phyloP scores from a whole-genome alignment of 2,113 vertebrate species.

The Bettongia penicillata region DNA sequence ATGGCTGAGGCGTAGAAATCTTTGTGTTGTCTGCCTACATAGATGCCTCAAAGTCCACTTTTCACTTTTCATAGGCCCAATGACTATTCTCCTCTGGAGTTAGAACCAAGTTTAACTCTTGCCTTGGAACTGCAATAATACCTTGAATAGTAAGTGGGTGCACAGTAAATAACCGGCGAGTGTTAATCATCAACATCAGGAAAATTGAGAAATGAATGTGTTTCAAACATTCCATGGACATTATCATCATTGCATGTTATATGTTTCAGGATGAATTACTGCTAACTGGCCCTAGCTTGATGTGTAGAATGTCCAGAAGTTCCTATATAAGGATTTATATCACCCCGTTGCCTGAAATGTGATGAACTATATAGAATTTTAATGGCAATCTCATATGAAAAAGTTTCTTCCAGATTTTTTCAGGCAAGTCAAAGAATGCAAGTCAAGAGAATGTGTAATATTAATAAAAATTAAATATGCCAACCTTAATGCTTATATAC shows the following conservation, averaged over 20 bases:
- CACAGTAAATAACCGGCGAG: conserved; percentile 3
- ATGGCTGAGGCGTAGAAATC: neutral
- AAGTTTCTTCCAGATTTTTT: neutral
- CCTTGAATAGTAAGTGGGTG: neutral
- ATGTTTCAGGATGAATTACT: conserved; percentile 2
- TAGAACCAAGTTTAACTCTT: conserved; percentile 1
- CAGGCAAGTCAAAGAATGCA: too few relatives aligned
- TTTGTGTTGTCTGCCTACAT: neutral
- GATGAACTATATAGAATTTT: conserved; percentile 17
- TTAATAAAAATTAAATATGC: neutral
- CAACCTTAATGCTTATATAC: neutral
- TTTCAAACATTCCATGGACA: conserved; percentile 4
- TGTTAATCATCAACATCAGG: neutral
- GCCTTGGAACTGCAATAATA: neutral
- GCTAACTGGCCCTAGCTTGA: neutral
- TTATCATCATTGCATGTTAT: neutral
- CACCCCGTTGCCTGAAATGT: conserved; percentile 15
- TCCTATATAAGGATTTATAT: neutral
- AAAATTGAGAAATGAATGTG: neutral
- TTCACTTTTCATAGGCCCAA: conserved; percentile 22
- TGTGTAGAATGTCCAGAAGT: conserved; percentile 1
- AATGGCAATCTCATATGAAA: neutral
- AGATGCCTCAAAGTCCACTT: neutral
- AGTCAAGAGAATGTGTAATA: neutral
- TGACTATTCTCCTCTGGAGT: neutral